Conservation (phyloP, 1,140 invertebrate species). For the Diabrotica virgifera region DNA sequence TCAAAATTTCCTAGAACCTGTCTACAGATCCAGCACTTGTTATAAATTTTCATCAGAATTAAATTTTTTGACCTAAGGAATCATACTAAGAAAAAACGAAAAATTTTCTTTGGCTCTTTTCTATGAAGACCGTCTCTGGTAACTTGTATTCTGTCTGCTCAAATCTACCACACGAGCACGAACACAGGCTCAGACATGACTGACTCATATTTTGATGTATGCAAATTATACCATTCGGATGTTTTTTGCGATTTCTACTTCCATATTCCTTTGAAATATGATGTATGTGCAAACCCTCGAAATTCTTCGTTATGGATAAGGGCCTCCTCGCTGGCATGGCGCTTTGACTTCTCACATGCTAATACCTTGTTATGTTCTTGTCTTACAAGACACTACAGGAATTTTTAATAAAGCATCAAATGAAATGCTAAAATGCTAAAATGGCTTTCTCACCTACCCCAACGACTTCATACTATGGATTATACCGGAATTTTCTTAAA, state of each 20-base stretch:
- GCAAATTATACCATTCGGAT: conserved; percentile 21
- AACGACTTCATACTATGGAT: too few relatives aligned
- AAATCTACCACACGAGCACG: conserved; percentile 17
- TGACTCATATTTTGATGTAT: conserved; percentile 23
- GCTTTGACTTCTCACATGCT: conserved; percentile 15
- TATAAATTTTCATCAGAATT: too few relatives aligned
- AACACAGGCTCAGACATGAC: conserved; percentile 16
- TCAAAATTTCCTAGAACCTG: not conserved
- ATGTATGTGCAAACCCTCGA: conserved; percentile 12
- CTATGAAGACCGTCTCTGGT: not conserved
- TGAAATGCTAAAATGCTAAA: conserved; percentile 1
- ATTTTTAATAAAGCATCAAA: conserved; percentile 14
- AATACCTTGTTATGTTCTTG: conserved; percentile 18
- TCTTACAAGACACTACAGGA: conserved; percentile 16
- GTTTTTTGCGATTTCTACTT: conserved; percentile 20
- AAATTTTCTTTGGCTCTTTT: not conserved
- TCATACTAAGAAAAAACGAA: not conserved
- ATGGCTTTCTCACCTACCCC: not conserved
- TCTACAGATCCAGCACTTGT: not conserved
- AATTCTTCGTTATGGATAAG: conserved; percentile 21
- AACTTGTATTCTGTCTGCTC: conserved; percentile 4
- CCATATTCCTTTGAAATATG: conserved; percentile 17
- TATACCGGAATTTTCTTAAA: too few relatives aligned
- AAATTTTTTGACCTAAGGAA: not conserved
- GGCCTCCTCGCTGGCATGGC: too few relatives aligned